A percentile compares a stretch with the other conserved stretches of the same genome.
These are phyloP conservation scores for Scrobipalpa costella DNA, from an alignment of 2,888 invertebrate species.

Conservation along the genomic window DNA sequence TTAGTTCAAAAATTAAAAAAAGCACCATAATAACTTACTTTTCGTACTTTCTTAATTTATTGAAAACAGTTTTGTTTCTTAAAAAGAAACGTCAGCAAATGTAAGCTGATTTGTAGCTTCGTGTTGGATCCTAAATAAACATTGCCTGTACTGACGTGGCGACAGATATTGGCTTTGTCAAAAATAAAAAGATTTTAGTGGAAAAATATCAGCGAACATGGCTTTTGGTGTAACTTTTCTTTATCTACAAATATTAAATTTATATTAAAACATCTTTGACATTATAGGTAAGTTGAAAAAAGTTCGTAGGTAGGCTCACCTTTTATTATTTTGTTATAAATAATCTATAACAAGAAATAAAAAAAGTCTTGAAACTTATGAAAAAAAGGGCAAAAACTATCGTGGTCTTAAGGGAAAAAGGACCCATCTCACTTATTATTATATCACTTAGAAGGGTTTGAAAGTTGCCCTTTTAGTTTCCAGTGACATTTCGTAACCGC, in stretches of 20 bases:
- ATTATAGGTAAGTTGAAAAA: too few relatives aligned
- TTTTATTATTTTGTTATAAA: too few relatives aligned
- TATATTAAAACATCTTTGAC: too few relatives aligned
- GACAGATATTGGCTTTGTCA: not conserved
- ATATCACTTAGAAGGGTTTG: conserved; percentile 2
- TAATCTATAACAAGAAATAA: too few relatives aligned
- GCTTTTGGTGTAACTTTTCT: too few relatives aligned
- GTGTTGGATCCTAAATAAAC: conserved; percentile 43
- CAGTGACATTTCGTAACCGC: not conserved
- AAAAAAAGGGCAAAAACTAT: conserved; percentile 6
- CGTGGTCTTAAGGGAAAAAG: not conserved
- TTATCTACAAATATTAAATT: too few relatives aligned
- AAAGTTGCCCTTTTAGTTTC: conserved; percentile 10
- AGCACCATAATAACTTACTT: too few relatives aligned
- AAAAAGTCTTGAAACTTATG: not conserved
- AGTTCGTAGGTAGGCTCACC: too few relatives aligned
- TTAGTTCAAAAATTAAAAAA: too few relatives aligned
- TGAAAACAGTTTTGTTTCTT: too few relatives aligned
- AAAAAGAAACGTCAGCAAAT: not conserved
- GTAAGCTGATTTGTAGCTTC: conserved; percentile 36
- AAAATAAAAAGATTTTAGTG: not conserved
- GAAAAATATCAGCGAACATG: not conserved
- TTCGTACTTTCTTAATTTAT: too few relatives aligned
- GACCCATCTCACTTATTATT: conserved; percentile 11
- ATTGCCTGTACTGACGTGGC: not conserved